Evolutionary conservation across 2,797 vertebrate species (phyloP).

Genomic region (Avahi laniger): DNA sequence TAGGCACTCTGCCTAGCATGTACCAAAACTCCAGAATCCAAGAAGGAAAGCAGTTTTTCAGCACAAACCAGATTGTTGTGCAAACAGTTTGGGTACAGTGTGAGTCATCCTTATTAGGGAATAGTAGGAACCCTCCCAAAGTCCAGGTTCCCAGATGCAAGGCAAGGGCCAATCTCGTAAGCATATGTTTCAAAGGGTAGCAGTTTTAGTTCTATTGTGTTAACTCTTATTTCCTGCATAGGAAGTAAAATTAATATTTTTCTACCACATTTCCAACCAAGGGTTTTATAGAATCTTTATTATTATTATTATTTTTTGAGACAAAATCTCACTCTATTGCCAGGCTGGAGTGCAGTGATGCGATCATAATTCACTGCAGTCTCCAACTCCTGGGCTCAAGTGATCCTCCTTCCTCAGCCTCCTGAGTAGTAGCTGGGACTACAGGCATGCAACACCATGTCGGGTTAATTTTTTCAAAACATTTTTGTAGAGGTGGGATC

Average conservation of each 20-base stretch:
- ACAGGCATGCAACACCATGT: not conserved
- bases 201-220: not conserved
- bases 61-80: not conserved
- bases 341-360: not conserved
- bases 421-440: not conserved
- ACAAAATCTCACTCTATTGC: not conserved
- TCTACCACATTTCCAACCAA: not conserved
- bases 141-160: not conserved
- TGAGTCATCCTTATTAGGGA: not conserved
- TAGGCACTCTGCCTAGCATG: not conserved
- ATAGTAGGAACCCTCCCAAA: not conserved
- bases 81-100: not conserved
- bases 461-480: not conserved
- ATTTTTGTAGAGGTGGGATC: not conserved
- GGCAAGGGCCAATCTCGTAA: not conserved
- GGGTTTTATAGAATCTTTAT: not conserved
- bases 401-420: not conserved
- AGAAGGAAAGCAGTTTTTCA: not conserved
- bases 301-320: not conserved
- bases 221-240: not conserved
- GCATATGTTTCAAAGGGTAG: not conserved
- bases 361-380: not conserved
- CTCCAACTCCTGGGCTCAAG: not conserved
- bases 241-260: not conserved
- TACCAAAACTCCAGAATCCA: not conserved